A percentile compares a stretch with the other conserved stretches of the same genome.
phyloP scores from a whole-genome alignment of 2,888 invertebrate species.

The Agriotes lineatus region DNA sequence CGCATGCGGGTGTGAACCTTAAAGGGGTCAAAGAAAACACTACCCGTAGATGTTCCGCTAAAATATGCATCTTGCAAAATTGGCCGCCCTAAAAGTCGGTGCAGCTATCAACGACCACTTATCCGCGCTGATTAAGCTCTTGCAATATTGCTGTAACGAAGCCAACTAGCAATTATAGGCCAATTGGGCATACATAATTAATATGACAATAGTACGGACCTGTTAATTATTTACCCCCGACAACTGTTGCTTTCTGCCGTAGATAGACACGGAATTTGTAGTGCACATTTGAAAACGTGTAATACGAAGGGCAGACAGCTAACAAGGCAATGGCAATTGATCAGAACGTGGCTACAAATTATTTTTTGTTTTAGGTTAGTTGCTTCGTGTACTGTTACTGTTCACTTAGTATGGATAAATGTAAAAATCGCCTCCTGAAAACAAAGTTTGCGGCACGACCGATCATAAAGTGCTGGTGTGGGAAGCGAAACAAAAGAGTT shows the following conservation, averaged over 20 bases:
- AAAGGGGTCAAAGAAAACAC: constrained; percentile 61
- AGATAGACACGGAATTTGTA: constrained; percentile 13
- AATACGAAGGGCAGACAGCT: not conserved
- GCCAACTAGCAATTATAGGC: constrained; percentile 66
- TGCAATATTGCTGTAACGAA: constrained; percentile 51
- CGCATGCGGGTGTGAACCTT: constrained; percentile 63
- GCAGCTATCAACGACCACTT: constrained; percentile 10
- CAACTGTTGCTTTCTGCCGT: constrained; percentile 63
- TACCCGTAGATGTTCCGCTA: constrained; percentile 27
- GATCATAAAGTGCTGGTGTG: no score
- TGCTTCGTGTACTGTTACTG: no score
- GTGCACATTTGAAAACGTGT: constrained; percentile 6
- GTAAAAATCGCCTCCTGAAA: no score
- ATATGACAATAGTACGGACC: constrained; percentile 63
- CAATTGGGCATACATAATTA: constrained; percentile 67
- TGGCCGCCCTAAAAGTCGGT: not conserved
- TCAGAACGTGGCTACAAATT: not conserved
- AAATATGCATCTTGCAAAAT: constrained; percentile 33
- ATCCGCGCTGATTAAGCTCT: constrained; percentile 18
- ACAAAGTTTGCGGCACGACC: no score
- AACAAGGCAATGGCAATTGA: not conserved
- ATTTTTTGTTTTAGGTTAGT: no score
- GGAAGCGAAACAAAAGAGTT: no score
- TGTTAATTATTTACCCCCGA: constrained; percentile 65
- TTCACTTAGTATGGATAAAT: no score